Percentiles rank a stretch among this genome's conserved stretches.
Conservation (phyloP, 2,113 vertebrate genomes). For the Corynorhinus townsendii region DNA sequence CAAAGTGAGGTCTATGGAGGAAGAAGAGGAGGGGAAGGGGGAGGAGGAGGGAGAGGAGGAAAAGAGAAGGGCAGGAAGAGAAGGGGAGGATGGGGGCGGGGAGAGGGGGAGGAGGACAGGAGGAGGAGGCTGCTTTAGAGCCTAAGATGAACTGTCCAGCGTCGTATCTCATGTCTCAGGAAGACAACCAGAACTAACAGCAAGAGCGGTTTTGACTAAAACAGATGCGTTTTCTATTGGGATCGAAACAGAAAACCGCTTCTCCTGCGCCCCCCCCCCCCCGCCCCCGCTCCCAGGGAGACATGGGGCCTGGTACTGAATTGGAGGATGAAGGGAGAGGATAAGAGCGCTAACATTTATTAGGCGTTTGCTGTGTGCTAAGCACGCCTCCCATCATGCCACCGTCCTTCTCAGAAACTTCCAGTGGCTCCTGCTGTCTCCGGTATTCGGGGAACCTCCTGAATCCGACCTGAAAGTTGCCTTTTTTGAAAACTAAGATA, state of each 20-base stretch:
- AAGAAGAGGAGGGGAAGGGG: neutral
- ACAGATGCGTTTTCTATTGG: neutral
- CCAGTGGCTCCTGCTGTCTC: neutral
- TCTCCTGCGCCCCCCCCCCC: neutral
- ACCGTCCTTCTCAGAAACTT: neutral
- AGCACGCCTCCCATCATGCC: no score
- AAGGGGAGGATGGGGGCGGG: neutral
- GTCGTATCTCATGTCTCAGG: neutral
- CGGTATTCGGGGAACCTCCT: neutral
- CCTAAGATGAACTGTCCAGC: neutral
- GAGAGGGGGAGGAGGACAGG: neutral
- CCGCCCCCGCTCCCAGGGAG: neutral
- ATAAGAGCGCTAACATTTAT: neutral
- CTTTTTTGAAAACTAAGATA: neutral
- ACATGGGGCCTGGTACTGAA: neutral
- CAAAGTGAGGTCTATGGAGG: neutral
- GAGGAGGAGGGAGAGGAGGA: no score
- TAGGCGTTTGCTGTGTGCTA: accelerated
- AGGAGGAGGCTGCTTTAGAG: neutral
- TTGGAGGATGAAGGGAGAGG: neutral
- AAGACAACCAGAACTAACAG: no score
- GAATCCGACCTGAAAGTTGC: neutral
- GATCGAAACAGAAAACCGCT: neutral
- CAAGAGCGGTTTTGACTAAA: neutral
- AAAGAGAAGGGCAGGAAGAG: neutral